Conservation (phyloP, 2,113 vertebrate species). For the Proterorhinus semilunaris region DNA sequence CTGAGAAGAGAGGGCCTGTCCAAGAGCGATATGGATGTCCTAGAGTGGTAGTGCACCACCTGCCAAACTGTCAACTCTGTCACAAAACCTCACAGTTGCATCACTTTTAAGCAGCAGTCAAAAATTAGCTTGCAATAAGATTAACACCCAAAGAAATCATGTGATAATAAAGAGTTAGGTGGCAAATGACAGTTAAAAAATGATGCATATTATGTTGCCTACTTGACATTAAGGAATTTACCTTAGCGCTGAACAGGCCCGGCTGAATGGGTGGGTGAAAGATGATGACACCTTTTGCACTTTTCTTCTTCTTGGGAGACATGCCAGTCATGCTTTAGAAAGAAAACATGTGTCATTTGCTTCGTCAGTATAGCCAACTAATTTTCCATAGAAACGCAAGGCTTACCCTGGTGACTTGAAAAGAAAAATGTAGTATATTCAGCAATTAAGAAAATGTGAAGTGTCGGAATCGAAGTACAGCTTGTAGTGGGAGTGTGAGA, state of each 20-base stretch:
- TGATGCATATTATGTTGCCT: no score
- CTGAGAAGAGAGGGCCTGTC: slow-evolving; percentile 16
- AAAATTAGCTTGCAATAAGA: not conserved
- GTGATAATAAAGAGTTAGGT: no score
- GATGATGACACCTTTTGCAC: slow-evolving; percentile 30
- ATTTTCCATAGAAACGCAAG: no score
- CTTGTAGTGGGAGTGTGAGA: not conserved
- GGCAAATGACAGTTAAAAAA: no score
- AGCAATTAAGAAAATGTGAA: not conserved
- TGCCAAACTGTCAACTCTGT: slow-evolving; percentile 5
- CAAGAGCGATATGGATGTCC: not conserved
- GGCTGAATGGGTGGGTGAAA: slow-evolving; percentile 22
- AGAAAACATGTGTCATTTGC: not conserved
- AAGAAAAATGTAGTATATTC: not conserved
- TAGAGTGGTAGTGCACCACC: not conserved
- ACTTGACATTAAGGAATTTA: not conserved
- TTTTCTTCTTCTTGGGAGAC: slow-evolving; percentile 24
- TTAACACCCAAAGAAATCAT: no score
- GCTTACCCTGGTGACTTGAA: no score
- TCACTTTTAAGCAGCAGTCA: not conserved
- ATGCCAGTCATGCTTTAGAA: slow-evolving; percentile 29
- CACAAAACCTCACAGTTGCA: not conserved
- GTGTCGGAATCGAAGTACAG: not conserved
- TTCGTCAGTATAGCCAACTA: no score
- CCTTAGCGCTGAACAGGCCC: slow-evolving; percentile 9